Conservation (phyloP, 2,888 invertebrate genomes). For the Drosophila nigricruria region DNA sequence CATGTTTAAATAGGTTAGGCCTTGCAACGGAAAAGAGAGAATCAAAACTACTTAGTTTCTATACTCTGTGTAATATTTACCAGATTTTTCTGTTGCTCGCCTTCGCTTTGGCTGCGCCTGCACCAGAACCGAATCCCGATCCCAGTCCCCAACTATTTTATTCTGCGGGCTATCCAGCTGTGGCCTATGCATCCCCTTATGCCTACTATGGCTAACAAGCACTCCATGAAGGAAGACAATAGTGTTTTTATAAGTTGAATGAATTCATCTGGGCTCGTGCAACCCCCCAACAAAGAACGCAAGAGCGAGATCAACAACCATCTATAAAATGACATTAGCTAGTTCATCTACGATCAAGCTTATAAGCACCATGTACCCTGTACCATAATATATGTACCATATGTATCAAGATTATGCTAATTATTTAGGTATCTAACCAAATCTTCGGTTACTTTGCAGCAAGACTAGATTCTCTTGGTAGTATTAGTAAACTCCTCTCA, state of each 20-base stretch:
- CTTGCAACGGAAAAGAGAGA: neutral
- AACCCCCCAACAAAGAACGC: too few species aligned
- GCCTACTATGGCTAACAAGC: neutral
- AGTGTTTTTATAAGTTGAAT: neutral
- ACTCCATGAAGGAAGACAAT: conserved; percentile 29
- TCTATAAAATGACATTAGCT: neutral
- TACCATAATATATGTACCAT: neutral
- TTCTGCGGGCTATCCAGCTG: conserved; percentile 61
- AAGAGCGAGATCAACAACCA: neutral
- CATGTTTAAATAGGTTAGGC: neutral
- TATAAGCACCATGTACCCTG: neutral
- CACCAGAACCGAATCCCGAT: neutral
- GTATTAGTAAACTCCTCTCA: too few species aligned
- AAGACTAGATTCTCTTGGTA: too few species aligned
- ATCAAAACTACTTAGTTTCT: neutral
- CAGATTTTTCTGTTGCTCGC: conserved; percentile 50
- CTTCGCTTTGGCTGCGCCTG: neutral
- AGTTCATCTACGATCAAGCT: neutral
- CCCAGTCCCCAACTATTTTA: conserved; percentile 66
- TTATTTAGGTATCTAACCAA: neutral
- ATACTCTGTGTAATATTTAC: neutral
- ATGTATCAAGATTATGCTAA: too few species aligned
- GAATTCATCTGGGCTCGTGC: neutral
- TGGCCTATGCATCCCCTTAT: conserved; percentile 44
- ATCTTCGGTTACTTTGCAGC: too few species aligned